Base-by-base conservation (phyloP, 2,797 vertebrate genomes). In the Phyllotis vaccarum region DNA sequence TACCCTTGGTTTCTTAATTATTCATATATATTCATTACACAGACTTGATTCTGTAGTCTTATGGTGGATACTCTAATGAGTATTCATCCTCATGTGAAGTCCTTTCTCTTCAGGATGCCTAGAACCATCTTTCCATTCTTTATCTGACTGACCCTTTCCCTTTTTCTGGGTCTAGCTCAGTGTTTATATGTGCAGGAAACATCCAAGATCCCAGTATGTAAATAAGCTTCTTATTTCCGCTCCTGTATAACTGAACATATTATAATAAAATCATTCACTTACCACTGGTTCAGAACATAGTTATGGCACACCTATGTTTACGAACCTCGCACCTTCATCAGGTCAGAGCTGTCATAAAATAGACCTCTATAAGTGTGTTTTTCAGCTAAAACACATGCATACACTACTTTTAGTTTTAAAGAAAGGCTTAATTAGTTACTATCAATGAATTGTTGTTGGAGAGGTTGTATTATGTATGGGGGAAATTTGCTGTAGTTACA, bases 391-490 rank as follows among this genome's bases (percentile, higher is more conserved):
- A 89, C 86, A 75, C 64, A 83, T 56, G 46, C 34, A n/a, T 34
- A 54, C 54, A 81, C n/a, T 89, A 88, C 72, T 96, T 94, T 94
- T 90, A 92, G 88, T 92, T 93, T 96, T 86, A 93, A 78, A 75
- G 29, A 93, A 95, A 95, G 29, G 19, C 12, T 95, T 96, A 56
- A 31, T 64, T 95, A 34, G 21, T 70, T 82, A 86, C 29, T 89
- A 52, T 52, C 43, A 93, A 74, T 89, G 56, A 95, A 90, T 62
- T 93, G 12, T 17, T 75, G 27, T 92, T 89, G 85, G 21, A 68
- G n/a, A 94, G 76, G 46, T 58, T 83, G 54, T 76, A 43, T 89
- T 31, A 79, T 81, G 12, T 60, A 21, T 60, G 21, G 74, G 86
- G 58, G 52, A 46, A 6, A 68, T 11, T 11, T 27, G 49, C 68